Base-by-base conservation (phyloP, 2,888 invertebrate species). In the Acanthopleura granulata region DNA sequence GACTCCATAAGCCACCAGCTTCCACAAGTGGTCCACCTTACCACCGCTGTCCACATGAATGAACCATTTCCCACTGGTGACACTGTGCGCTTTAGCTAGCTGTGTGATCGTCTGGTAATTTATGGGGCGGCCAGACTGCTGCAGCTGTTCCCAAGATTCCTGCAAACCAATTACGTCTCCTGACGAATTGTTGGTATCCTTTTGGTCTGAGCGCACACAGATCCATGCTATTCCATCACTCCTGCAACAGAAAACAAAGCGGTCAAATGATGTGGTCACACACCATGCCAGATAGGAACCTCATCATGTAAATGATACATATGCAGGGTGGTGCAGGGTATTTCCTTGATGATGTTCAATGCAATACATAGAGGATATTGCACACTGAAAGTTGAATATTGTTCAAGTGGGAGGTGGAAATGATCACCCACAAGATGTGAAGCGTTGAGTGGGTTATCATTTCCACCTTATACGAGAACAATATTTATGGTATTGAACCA, bases 11-110 rank as follows among this genome's bases (percentile, higher is more conserved):
- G 81, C 82, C 30, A 83, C 76, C 30, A 79, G 75, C 14, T 70
- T 74, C 83, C 83, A 83, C 12, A 83, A 69, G 66, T 78, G 72
- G 72, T 83, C 83, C 6, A 78, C 79, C 71, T 82, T 83, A 12
- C 74, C 75, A 9, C 82, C 83, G 49, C 79, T 74, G 16, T 75
- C 62, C 15, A 78, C 78, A 74, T 77, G 78, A 57, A 83, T 77
- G 62, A 74, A 49, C 83, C 83, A 83, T 72, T 83, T 83, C 4
- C 83, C 83, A 71, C 49, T 18, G 11, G 75, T 77, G 0, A 79
- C 76, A 50, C 75, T 66, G 72, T 76, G 76, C 27, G 74, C 78
- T 15, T 74, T 75, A 1, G 82, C 83, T 4, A 83, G 75, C 70
- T 81, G 78, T 30, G 61, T 77, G n/a, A 83, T 77, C 14, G 50